Evolutionary conservation across 2,797 vertebrate species (phyloP).

Genomic region (Phrynocephalus guinanensis): DNA sequence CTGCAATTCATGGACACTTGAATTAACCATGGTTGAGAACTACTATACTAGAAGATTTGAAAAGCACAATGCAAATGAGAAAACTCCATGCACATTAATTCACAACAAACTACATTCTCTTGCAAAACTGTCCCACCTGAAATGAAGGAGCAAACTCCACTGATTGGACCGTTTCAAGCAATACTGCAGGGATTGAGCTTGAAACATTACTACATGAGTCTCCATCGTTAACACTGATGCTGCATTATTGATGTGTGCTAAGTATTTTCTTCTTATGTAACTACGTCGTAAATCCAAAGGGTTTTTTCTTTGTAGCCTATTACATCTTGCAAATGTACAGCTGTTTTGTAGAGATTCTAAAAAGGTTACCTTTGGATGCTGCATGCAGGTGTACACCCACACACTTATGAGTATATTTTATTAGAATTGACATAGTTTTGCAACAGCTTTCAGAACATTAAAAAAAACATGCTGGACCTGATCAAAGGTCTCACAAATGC

Average conservation of each 20-base stretch:
- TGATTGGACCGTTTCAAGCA: constrained; percentile 8
- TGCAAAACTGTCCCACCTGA: not conserved
- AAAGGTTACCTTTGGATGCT: not conserved
- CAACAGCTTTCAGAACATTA: not conserved
- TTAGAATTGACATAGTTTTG: not conserved
- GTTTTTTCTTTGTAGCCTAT: constrained; percentile 38
- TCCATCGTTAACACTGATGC: not conserved
- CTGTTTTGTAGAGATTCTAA: not conserved
- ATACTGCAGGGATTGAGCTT: constrained; percentile 1
- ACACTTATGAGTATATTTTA: not conserved
- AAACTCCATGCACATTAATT: constrained; percentile 7
- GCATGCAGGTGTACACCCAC: not conserved
- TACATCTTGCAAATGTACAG: not conserved
- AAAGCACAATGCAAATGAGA: not conserved
- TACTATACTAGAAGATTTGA: not conserved
- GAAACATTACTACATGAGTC: not conserved
- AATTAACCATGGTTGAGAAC: not conserved
- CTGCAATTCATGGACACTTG: no score
- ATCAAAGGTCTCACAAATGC: not conserved
- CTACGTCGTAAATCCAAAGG: constrained; percentile 24
- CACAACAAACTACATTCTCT: not conserved
- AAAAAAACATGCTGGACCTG: no score
- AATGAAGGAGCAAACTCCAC: not conserved
- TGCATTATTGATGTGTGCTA: constrained; percentile 4
- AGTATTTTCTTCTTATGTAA: constrained; percentile 31